Base-by-base conservation (phyloP, 2,888 invertebrate genomes). In the Hybos culiciformis region DNA sequence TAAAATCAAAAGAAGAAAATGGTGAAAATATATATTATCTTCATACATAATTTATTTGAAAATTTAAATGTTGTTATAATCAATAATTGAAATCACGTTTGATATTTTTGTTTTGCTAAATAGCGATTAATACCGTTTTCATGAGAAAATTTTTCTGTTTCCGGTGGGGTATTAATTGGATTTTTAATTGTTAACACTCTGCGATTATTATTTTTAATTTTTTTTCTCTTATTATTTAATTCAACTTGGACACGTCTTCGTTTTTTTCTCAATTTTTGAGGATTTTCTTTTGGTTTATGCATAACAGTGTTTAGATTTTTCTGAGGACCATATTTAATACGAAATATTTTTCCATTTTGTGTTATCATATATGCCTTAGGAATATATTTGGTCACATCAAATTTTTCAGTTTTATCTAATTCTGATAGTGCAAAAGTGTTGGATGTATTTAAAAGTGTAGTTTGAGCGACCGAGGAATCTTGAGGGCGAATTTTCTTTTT, bases 321-420 rank as follows among this genome's bases (percentile, higher is more conserved):
- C 5, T n/a, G n/a, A n/a, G 31, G n/a, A 11, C 39, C 31, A 36
- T 43, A 42, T 32, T 37, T 45, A 14, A 47, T 41, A 17, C 39
- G 39, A 18, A 45, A 47, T 14, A 47, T 39, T 26, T 45, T 47
- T 8, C 47, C 47, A 33, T 41, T 43, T 6, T 43, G 45, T 26
- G 36, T 29, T 8, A 47, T 43, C 43, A 47, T 45, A 26, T 47
- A 45, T 2, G 45, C 38, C 29, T 43, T 38, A 11, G 47, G 43
- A 20, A 45, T 26, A 15, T 41, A 47, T 26, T 44, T 36, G 6
- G 43, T 41, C 11, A 45, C 39, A 37, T 47, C 45, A 17, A 47
- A 45, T 12, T 29, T 29, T 5, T n/a, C n/a, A n/a, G 9, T 26
- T 12, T 29, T 6, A n/a, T 29, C 29, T 29, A n/a, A n/a, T n/a